Evolutionary conservation across 1,140 invertebrate genomes (phyloP), one percentile per base, ranked within the genome.

Genomic region (Atta cephalotes): DNA sequence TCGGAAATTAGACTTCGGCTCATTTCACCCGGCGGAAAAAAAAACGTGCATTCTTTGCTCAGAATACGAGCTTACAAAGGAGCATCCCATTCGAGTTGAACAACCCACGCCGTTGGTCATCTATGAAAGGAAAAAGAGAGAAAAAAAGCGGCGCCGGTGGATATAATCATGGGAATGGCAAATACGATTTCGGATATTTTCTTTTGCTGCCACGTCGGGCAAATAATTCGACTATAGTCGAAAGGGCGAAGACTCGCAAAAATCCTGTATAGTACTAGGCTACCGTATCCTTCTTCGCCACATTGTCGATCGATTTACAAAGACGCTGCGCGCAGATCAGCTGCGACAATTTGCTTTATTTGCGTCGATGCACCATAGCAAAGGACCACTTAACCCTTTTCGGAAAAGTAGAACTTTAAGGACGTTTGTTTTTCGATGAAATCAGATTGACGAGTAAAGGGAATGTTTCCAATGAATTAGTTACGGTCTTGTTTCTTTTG

Each of bases 101-200:
- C 90, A 85, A 87, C 90, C 92, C 88, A 92, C 93, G 90, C 91
- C 91, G 93, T 93, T 92, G 92, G 92, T 94, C 92, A 94, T 87
- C 84, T 58, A 92, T 93, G 92, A 93, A 86, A 92, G 89, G 90
- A 21, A 70, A 60, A 51, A 28, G 60, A 86, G 71, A 45, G 56
- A 87, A 72, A 65, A 76, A 87, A 88, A 87, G 81, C 89, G 87
- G 81, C 76, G 89, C 45, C 80, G 88, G 68, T 58, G 45, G 85
- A 91, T 92, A 92, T 93, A 90, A 94, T 95, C 93, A 94, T 94
- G 94, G 93, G 93, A 94, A 95, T 94, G 76, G 93, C 91, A 95
- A 94, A 94, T 94, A 94, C 91, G 91, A 93, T 94, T 93, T 84
- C 74, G 78, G 80, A 79, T 86, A 74, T 82, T n/a, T 87, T 63